These are phyloP conservation scores for Dicrostonyx torquatus DNA, from an alignment of 2,797 vertebrate species.

Conservation along the genomic window DNA sequence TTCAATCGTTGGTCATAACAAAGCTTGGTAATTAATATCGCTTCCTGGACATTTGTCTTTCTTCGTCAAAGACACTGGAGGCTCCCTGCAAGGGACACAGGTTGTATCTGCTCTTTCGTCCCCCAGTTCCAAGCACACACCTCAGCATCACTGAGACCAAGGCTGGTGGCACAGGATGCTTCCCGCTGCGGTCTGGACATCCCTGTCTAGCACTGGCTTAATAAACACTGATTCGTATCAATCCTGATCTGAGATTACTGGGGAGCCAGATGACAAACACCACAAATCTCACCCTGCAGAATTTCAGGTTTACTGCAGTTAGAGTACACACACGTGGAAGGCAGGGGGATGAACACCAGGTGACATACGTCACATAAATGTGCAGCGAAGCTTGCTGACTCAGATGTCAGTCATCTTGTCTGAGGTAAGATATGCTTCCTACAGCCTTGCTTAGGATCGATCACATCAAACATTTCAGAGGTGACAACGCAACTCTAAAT, in stretches of 20 bases:
- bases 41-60: slow-evolving; percentile 54
- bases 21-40: neutral
- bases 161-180: slow-evolving; percentile 32
- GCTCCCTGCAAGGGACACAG: slow-evolving; percentile 41
- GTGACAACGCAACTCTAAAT: slow-evolving; percentile 43
- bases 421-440: slow-evolving; percentile 33
- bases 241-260: slow-evolving; percentile 65
- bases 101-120: slow-evolving; percentile 62
- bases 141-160: slow-evolving; percentile 43
- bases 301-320: slow-evolving; percentile 74
- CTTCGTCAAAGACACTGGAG: slow-evolving; percentile 58
- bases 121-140: slow-evolving; percentile 61
- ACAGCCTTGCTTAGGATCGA: slow-evolving; percentile 25
- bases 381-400: slow-evolving; percentile 22
- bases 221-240: slow-evolving; percentile 2
- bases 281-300: slow-evolving; percentile 63
- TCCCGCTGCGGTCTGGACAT: neutral
- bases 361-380: slow-evolving; percentile 46
- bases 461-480: slow-evolving; percentile 45
- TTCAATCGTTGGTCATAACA: slow-evolving; percentile 3
- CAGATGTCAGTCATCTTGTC: slow-evolving; percentile 23
- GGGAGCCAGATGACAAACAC: slow-evolving; percentile 75
- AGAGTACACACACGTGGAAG: slow-evolving; percentile 68
- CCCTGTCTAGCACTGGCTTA: slow-evolving; percentile 7
- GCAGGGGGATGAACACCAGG: slow-evolving; percentile 57